Conservation (phyloP, 37 sponge, comb jelly and placozoan genomes). For the Bolinopsis microptera region DNA sequence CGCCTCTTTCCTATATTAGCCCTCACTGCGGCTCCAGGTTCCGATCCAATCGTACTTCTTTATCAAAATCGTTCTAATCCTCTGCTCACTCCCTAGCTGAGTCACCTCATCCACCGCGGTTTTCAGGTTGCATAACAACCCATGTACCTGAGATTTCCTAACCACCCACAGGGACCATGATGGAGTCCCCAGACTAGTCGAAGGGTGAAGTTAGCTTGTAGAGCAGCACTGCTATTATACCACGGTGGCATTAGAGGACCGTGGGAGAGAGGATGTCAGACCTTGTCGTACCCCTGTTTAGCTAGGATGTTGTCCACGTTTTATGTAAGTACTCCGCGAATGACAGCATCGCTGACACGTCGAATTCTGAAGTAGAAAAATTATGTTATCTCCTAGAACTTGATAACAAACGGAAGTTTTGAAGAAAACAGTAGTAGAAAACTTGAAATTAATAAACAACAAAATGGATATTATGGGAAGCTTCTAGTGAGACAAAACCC, state of each 20-base stretch:
- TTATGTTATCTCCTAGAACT: too few species aligned
- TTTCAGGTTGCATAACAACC: conserved; percentile 24
- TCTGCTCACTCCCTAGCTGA: neutral
- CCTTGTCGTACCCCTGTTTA: neutral
- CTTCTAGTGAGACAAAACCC: neutral
- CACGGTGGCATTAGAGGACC: neutral
- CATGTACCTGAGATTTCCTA: neutral
- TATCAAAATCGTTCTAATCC: neutral
- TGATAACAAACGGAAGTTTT: too few species aligned
- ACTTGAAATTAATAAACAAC: too few species aligned
- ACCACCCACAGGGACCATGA: conserved; percentile 39
- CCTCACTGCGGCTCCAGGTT: neutral
- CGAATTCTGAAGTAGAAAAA: conserved; percentile 24
- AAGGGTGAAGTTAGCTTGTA: conserved; percentile 16
- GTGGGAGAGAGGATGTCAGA: neutral
- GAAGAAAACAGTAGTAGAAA: too few species aligned
- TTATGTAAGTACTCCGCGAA: neutral
- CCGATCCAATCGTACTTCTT: neutral
- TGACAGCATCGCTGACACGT: neutral
- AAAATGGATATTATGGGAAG: too few species aligned
- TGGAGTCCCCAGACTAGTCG: neutral
- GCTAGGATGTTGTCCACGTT: conserved; percentile 11
- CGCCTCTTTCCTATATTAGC: neutral
- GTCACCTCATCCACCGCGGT: neutral
- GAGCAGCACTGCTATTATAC: neutral